A percentile compares a stretch with the other conserved stretches of the same genome.
Conservation (phyloP, 2,113 vertebrate species). For the Brachypodius melanocephalos region DNA sequence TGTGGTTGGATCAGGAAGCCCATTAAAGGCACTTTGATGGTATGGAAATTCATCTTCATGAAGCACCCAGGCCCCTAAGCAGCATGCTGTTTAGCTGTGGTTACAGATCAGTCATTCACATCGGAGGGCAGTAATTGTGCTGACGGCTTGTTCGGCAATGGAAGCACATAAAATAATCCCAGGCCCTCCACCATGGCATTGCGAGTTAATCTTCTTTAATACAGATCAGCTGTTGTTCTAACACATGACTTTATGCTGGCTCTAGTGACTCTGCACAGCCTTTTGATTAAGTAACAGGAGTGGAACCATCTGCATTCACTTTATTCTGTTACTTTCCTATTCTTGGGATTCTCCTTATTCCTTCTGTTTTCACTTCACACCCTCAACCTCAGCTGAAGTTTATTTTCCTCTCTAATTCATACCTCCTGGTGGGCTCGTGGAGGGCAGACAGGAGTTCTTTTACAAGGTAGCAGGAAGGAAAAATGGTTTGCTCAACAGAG, state of each 20-base stretch:
- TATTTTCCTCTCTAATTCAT: constrained; percentile 50
- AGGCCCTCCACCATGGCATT: constrained; percentile 74
- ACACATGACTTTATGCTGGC: constrained; percentile 77
- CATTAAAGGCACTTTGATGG: constrained; percentile 85
- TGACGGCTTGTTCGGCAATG: constrained; percentile 79
- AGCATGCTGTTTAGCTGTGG: constrained; percentile 82
- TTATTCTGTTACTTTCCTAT: constrained; percentile 52
- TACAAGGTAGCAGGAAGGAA: neutral
- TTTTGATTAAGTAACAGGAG: constrained; percentile 77
- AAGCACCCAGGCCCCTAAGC: constrained; percentile 76
- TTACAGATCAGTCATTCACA: constrained; percentile 84
- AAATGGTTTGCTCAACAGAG: neutral
- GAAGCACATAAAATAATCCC: constrained; percentile 84
- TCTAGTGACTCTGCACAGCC: constrained; percentile 71
- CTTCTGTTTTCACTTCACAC: constrained; percentile 54
- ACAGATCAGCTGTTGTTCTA: constrained; percentile 85
- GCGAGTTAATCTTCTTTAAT: constrained; percentile 83
- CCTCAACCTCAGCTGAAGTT: constrained; percentile 24
- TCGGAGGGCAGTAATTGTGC: constrained; percentile 80
- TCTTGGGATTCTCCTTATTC: constrained; percentile 35
- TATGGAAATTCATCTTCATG: constrained; percentile 85
- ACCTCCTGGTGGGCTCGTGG: neutral
- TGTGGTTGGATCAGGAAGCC: constrained; percentile 80
- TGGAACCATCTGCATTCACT: constrained; percentile 72
- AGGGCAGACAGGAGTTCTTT: constrained; percentile 4